Evolutionary conservation across 2,797 vertebrate genomes (phyloP).

Genomic region (Ciconia nigra): DNA sequence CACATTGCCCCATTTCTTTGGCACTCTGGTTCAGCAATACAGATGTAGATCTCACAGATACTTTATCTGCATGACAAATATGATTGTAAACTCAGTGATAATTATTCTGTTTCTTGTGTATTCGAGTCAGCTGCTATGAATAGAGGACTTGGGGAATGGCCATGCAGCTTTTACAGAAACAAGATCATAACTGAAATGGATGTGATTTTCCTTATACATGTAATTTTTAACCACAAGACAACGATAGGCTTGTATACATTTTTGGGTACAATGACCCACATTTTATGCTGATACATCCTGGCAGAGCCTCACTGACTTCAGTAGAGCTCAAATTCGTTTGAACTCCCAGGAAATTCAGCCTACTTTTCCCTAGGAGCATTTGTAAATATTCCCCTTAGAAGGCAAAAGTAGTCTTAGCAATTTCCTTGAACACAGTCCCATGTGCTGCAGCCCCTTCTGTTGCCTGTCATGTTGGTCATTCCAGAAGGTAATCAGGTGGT

Average conservation of each 20-base stretch:
- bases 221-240: not conserved
- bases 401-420: not conserved
- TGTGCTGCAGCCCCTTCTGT: not conserved
- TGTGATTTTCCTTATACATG: not conserved
- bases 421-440: not conserved
- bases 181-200: not conserved
- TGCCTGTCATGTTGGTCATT: not conserved
- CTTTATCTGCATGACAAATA: not conserved
- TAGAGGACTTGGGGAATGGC: not conserved
- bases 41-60: not conserved
- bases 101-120: not conserved
- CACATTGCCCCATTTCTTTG: not conserved
- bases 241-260: not conserved
- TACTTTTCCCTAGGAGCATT: not conserved
- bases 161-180: not conserved
- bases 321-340: not conserved
- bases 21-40: not conserved
- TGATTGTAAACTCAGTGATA: not conserved
- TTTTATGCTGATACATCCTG: not conserved
- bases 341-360: not conserved
- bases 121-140: not conserved
- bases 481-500: conserved; percentile 32
- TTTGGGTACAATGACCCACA: not conserved
- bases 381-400: not conserved
- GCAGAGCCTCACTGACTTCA: not conserved